phyloP scores from a whole-genome alignment of 2,888 invertebrate species.

The Xylota segnis region DNA sequence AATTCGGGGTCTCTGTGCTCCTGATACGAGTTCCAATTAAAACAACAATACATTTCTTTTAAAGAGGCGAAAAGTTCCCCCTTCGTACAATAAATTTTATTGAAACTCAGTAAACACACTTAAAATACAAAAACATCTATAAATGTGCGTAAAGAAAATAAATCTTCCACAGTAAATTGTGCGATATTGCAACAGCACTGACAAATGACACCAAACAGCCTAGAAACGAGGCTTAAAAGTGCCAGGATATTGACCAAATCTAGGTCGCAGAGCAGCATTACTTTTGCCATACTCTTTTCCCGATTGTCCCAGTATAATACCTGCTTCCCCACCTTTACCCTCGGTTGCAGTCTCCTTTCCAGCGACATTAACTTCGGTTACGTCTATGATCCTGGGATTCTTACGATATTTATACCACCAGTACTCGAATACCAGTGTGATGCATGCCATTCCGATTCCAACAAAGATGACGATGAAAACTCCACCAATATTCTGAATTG shows the following conservation, averaged over 20 bases:
- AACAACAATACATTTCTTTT: not conserved
- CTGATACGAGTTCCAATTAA: no score
- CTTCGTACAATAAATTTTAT: slow-evolving; percentile 19
- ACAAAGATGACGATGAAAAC: slow-evolving; percentile 99
- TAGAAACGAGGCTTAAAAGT: slow-evolving; percentile 83
- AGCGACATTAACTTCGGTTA: slow-evolving; percentile 85
- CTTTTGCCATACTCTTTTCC: slow-evolving; percentile 82
- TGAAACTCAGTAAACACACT: slow-evolving; percentile 16
- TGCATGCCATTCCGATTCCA: slow-evolving; percentile 95
- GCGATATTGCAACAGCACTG: slow-evolving; percentile 8
- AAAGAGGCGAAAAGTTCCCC: not conserved
- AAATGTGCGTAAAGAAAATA: slow-evolving; percentile 54
- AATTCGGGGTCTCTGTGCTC: no score
- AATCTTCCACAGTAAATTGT: slow-evolving; percentile 8
- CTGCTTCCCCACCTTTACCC: slow-evolving; percentile 80
- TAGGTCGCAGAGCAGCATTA: slow-evolving; percentile 82
- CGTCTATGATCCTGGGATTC: slow-evolving; percentile 87
- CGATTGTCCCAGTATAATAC: slow-evolving; percentile 81
- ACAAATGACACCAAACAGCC: not conserved
- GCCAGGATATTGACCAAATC: slow-evolving; percentile 83
- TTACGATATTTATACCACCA: slow-evolving; percentile 95
- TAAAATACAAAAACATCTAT: slow-evolving; percentile 31
- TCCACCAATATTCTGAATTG: slow-evolving; percentile 98
- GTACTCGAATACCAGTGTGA: slow-evolving; percentile 96
- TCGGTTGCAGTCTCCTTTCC: slow-evolving; percentile 79